Base-by-base conservation (phyloP, 2,797 vertebrate species). In the Cuniculus paca region DNA sequence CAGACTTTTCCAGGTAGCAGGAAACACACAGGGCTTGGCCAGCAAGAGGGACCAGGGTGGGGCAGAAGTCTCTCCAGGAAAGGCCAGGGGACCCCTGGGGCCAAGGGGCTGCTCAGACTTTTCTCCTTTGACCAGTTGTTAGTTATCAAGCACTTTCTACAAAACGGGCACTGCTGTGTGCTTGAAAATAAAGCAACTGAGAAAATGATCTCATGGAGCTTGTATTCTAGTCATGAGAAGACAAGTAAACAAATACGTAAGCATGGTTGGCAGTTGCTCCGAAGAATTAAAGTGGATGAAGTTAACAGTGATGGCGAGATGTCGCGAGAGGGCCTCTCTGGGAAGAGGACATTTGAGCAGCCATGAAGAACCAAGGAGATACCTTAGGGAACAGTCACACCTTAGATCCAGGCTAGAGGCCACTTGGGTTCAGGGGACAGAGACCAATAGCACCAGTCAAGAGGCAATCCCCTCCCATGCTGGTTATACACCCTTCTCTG, bases 91-190 rank as follows among this genome's bases (percentile, higher is more conserved):
- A n/a, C 45, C 68, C 79, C 42, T 20, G 45, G 45, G 31, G 45
- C 63, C n/a, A 79, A n/a, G 24, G 20, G 10, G 10, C 50, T 83
- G 31, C n/a, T 68, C 48, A 22, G n/a, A 65, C 16, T 48, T 68
- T 87, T 75, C 39, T 81, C 70, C 79, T 84, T 63, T 95, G 72
- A 61, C 22, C 58, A 78, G 22, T 42, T 4, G 2, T 31, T 74
- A 79, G 34, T 84, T 90, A 75, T 39, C 48, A 86, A 88, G 93
- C 45, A 88, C 58, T 90, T 65, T 36, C 17, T 85, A 68, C 3
- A 90, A 34, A 34, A 65, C 9, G 48, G 42, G 14, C 26, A 12
- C 22, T 63, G 14, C 31, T 63, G 22, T 70, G 68, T 74, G 45
- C 75, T 63, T 70, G 19, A 79, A 89, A 58, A 91, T 56, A 79